Percentiles rank a stretch among this genome's conserved stretches.
phyloP scores from a whole-genome alignment of 2,888 invertebrate species.

The Pristionchus maxplancki region DNA sequence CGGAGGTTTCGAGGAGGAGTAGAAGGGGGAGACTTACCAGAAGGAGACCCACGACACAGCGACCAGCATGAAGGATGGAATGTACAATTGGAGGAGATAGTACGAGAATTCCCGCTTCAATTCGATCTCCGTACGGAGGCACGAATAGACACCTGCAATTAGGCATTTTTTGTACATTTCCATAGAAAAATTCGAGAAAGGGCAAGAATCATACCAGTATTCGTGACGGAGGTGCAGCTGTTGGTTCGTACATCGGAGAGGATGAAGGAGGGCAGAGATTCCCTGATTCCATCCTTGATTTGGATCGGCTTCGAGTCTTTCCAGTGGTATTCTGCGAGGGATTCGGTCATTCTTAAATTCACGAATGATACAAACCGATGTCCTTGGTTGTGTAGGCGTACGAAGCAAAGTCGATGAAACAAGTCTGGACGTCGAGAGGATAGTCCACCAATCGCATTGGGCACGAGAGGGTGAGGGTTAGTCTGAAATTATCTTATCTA shows the following conservation, averaged over 20 bases:
- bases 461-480: constrained; percentile 94
- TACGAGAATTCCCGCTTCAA: constrained; percentile 87
- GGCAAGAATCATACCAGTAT: constrained; percentile 56
- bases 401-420: constrained; percentile 94
- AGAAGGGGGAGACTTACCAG: neutral
- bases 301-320: constrained; percentile 94
- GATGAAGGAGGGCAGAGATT: constrained; percentile 89
- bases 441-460: constrained; percentile 88
- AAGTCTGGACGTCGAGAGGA: constrained; percentile 87
- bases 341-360: neutral
- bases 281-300: constrained; percentile 84
- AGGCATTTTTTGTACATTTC: neutral
- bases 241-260: constrained; percentile 93
- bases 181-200: neutral
- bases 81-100: constrained; percentile 88
- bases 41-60: constrained; percentile 77
- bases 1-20: no score
- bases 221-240: constrained; percentile 83
- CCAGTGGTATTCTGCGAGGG: constrained; percentile 87
- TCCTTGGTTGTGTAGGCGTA: constrained; percentile 98
- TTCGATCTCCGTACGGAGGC: constrained; percentile 63
- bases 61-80: constrained; percentile 94
- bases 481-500: constrained; percentile 82
- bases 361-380: constrained; percentile 81
- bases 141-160: constrained; percentile 61